phyloP scores from a whole-genome alignment of 2,888 invertebrate species.

The Bombylius discolor region DNA sequence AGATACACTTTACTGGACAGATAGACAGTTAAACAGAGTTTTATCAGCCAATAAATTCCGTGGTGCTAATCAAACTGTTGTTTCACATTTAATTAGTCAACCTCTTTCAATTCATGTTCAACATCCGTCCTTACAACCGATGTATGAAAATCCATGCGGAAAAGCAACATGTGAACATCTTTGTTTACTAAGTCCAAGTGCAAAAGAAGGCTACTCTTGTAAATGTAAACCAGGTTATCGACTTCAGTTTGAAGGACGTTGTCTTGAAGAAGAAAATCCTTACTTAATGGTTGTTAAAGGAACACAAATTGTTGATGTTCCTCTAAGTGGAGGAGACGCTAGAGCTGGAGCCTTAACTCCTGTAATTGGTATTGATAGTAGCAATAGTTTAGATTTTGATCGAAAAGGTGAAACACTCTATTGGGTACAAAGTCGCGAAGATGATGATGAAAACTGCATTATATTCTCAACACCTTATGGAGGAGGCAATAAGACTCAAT shows the following conservation, averaged over 20 bases:
- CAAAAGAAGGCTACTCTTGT: constrained; percentile 62
- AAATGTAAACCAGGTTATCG: constrained; percentile 84
- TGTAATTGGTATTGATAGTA: constrained; percentile 77
- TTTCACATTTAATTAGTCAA: constrained; percentile 87
- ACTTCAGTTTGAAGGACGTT: constrained; percentile 51
- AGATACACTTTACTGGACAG: constrained; percentile 94
- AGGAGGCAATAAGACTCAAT: constrained; percentile 71
- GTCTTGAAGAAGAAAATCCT: constrained; percentile 72
- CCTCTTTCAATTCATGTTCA: constrained; percentile 91
- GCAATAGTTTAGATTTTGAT: constrained; percentile 85
- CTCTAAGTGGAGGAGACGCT: constrained; percentile 60
- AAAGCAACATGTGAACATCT: constrained; percentile 71
- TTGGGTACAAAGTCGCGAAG: constrained; percentile 72
- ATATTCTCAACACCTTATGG: constrained; percentile 71
- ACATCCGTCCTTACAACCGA: constrained; percentile 86
- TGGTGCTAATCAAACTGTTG: constrained; percentile 83
- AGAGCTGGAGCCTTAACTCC: constrained; percentile 70
- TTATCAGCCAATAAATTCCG: constrained; percentile 83
- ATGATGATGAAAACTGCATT: constrained; percentile 73
- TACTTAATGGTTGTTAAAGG: constrained; percentile 84
- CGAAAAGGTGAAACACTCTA: constrained; percentile 69
- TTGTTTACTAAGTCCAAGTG: constrained; percentile 75
- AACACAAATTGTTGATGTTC: constrained; percentile 76
- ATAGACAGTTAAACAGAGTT: constrained; percentile 81
- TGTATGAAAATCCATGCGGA: constrained; percentile 61